These are phyloP conservation scores for Habropoda laboriosa DNA, from an alignment of 1,140 invertebrate species.

Conservation along the genomic window DNA sequence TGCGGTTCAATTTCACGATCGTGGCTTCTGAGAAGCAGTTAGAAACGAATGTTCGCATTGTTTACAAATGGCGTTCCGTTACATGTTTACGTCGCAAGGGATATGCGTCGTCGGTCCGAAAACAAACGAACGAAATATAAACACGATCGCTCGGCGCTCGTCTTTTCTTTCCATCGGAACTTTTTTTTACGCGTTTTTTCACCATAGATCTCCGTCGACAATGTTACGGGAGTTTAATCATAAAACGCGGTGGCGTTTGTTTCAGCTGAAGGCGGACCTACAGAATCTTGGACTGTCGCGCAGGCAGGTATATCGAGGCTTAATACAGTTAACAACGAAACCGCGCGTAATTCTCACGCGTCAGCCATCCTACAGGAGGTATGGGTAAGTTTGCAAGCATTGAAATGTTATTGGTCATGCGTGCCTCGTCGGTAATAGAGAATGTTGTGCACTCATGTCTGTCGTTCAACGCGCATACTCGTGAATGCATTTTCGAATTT, in stretches of 20 bases:
- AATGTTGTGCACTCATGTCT: no score
- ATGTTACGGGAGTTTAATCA: not conserved
- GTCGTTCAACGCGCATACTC: no score
- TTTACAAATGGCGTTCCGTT: not conserved
- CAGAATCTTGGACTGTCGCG: conserved; percentile 27
- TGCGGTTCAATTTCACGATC: conserved; percentile 1
- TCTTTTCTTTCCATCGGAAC: not conserved
- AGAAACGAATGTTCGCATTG: not conserved
- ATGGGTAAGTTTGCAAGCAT: conserved; percentile 29
- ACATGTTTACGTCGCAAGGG: not conserved
- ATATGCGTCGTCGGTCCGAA: not conserved
- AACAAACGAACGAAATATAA: not conserved
- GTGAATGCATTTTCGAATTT: no score
- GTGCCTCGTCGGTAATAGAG: not conserved
- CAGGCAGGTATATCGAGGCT: not conserved
- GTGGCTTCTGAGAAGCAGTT: no score
- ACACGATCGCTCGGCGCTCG: not conserved
- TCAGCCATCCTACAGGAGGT: not conserved
- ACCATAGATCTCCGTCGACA: not conserved
- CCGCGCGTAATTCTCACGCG: conserved; percentile 36
- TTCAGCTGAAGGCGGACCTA: conserved; percentile 47
- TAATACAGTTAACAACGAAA: conserved; percentile 40
- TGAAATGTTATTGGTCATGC: not conserved
- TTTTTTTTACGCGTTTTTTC: not conserved
- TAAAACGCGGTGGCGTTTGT: conserved; percentile 29